Evolutionary conservation across 2,888 invertebrate genomes (phyloP), one percentile per base, ranked within the genome.

Genomic region (Drosophila anomalipes): DNA sequence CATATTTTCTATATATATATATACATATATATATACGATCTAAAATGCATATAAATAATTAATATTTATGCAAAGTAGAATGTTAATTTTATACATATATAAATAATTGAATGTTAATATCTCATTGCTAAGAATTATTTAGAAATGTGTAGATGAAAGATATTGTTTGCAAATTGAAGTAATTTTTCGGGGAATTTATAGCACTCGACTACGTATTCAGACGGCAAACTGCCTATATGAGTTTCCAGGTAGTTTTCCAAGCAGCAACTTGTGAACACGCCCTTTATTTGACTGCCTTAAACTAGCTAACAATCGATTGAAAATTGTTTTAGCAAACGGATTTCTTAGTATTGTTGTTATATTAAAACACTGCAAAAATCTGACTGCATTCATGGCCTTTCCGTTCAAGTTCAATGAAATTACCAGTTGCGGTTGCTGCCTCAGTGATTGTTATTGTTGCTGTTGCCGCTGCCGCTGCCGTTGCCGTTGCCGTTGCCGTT

Each of bases 341-440:
- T 87, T 86, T 87, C 86, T 89, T 74, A 77, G 88, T 89, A 89
- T 79, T 74, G 72, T 81, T 74, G 72, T 70, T 62, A 81, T 81
- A 83, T 79, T 79, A 82, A 86, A 80, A 79, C 84, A 82, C 89
- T 75, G 72, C 78, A 80, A 77, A 85, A 85, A 84, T 85, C 90
- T 85, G 90, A 82, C 79, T 87, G 74, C 70, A 86, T 87, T 80
- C 79, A 79, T 74, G 79, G 79, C 81, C 81, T 79, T 81, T 79
- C 77, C 88, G 90, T 89, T 86, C 91, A 89, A 91, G 89, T 89
- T 89, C 89, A 91, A 89, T 89, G 88, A 90, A 89, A 89, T 89
- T 89, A 85, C 86, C 77, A 84, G 90, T 90, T 90, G 86, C 71
- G 74, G 90, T 83, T 79, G 73, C 74, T 76, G 82, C 52, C 57